Evolutionary conservation across 53 echinoderm and acorn worm species (phyloP).

Genomic region (Astropecten irregularis): DNA sequence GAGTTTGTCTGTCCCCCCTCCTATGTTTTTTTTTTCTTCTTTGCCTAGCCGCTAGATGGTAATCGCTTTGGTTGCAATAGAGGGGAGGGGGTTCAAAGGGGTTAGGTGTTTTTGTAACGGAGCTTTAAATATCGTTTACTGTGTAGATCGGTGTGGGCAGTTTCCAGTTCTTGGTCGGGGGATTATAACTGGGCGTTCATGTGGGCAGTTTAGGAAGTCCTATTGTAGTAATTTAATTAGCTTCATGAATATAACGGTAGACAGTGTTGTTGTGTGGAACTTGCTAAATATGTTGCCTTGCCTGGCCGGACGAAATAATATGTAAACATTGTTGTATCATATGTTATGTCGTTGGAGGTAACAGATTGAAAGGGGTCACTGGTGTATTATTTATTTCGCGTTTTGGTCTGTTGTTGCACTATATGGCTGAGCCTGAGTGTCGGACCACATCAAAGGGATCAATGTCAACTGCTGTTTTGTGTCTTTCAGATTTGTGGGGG

Average conservation of each 20-base stretch:
- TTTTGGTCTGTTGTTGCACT: background rate
- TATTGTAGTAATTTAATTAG: constrained; percentile 29
- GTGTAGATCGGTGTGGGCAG: constrained; percentile 16
- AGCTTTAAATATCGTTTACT: constrained; percentile 34
- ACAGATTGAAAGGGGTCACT: background rate
- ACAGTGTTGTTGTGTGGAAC: background rate
- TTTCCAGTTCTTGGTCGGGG: no score
- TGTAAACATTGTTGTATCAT: constrained; percentile 31
- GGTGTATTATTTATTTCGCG: background rate
- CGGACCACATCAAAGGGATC: constrained; percentile 25
- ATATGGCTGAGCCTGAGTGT: background rate
- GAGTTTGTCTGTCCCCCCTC: constrained; percentile 3
- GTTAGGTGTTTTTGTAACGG: constrained; percentile 33
- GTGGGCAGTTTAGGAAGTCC: constrained; percentile 36
- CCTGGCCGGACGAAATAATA: no score
- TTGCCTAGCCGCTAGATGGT: no score
- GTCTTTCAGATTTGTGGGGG: constrained; percentile 16
- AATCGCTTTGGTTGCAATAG: constrained; percentile 1
- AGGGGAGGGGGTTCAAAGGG: constrained; percentile 4
- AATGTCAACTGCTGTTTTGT: constrained; percentile 28
- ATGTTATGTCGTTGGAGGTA: no score
- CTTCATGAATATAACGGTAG: constrained; percentile 21
- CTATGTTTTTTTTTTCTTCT: no score
- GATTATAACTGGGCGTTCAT: constrained; percentile 38
- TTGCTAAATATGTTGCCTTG: no score